phyloP scores from a whole-genome alignment of 2,113 vertebrate species.

The Theropithecus gelada region DNA sequence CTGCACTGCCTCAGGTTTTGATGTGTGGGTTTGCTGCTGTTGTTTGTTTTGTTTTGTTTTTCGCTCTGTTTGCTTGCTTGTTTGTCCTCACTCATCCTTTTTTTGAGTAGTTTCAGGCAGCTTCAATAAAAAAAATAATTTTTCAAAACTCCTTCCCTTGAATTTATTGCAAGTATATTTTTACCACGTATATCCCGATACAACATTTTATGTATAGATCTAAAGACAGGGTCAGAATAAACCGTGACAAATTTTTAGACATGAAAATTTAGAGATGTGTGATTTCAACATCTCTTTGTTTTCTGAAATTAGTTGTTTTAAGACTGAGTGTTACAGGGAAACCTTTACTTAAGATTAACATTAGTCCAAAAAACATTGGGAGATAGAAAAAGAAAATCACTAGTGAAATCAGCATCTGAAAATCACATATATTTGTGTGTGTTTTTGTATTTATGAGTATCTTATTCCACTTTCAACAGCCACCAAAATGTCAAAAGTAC shows the following conservation, averaged over 20 bases:
- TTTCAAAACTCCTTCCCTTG: background rate
- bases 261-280: background rate
- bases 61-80: background rate
- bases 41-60: background rate
- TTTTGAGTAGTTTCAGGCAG: background rate
- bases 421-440: background rate
- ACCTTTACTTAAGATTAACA: background rate
- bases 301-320: background rate
- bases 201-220: background rate
- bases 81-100: background rate
- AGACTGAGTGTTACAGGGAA: background rate
- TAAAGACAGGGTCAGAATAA: background rate
- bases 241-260: too few species aligned
- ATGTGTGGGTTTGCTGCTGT: background rate
- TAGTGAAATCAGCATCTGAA: background rate
- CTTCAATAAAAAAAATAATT: background rate
- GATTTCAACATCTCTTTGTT: background rate
- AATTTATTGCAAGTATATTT: background rate
- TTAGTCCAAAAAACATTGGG: background rate
- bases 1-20: background rate
- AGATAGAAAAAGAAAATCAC: background rate
- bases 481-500: background rate
- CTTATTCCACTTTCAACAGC: background rate
- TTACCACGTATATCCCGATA: background rate
- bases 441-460: background rate